A percentile compares a stretch with the other conserved stretches of the same genome.
These are phyloP conservation scores for Sylvietta virens DNA, from an alignment of 2,113 vertebrate genomes.

Conservation along the genomic window DNA sequence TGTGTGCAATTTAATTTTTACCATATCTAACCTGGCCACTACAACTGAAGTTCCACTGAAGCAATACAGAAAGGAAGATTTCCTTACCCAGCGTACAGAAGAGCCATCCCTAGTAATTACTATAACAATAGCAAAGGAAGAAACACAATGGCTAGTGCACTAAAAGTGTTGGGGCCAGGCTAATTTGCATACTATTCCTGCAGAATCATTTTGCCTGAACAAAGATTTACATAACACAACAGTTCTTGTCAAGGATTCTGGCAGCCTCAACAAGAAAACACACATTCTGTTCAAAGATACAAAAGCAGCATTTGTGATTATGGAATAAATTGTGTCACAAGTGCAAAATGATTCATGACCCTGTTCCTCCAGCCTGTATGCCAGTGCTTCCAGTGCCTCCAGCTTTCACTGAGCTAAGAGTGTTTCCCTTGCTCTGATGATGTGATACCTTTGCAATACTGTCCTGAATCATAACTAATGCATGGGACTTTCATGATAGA, in stretches of 20 bases:
- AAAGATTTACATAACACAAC: not conserved
- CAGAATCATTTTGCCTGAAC: not conserved
- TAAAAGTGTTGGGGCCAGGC: not conserved
- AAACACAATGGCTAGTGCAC: not conserved
- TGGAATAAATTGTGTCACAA: not conserved
- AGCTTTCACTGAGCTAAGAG: not conserved
- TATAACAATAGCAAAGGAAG: not conserved
- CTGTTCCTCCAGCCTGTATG: not conserved
- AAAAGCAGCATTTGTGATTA: not conserved
- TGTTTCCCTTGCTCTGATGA: not conserved
- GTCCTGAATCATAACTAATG: not conserved
- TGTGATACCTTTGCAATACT: not conserved
- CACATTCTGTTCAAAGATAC: not conserved
- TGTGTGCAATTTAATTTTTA: not conserved
- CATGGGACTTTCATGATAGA: not conserved
- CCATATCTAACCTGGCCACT: not conserved
- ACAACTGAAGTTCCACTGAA: not conserved
- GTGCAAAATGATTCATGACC: not conserved
- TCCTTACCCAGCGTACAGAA: not conserved
- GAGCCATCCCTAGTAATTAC: not conserved
- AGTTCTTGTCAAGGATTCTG: not conserved
- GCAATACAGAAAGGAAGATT: not conserved
- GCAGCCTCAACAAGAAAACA: not conserved
- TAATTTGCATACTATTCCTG: not conserved
- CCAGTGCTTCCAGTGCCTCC: not conserved